Percentiles rank a stretch among this genome's conserved stretches.
Conservation (phyloP, 2,113 vertebrate genomes). For the Stegastes partitus region DNA sequence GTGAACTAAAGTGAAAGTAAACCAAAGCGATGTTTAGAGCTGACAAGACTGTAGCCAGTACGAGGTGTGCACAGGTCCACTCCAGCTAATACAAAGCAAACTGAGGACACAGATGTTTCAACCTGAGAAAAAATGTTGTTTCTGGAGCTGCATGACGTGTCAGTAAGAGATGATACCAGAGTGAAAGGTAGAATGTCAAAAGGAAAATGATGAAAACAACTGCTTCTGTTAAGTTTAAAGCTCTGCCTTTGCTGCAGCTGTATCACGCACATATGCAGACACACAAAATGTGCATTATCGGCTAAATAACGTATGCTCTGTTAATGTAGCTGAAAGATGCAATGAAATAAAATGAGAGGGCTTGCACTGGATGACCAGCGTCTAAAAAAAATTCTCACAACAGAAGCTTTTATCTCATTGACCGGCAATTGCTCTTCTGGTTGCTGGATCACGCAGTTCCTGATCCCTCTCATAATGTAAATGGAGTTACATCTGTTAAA, state of each 20-base stretch:
- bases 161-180: neutral
- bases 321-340: neutral
- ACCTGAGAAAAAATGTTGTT: no score
- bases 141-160: no score
- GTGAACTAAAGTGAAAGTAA: no score
- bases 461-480: constrained; percentile 7
- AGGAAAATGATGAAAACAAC: neutral
- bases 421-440: neutral
- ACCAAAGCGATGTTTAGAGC: no score
- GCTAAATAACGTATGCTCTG: neutral
- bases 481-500: constrained; percentile 1
- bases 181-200: neutral
- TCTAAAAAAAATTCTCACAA: neutral
- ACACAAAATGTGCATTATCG: neutral
- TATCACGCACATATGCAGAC: neutral
- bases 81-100: no score
- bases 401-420: neutral
- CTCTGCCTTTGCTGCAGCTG: neutral
- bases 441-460: neutral
- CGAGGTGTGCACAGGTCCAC: no score
- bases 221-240: neutral
- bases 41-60: no score
- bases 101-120: no score
- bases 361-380: neutral
- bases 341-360: no score